Evolutionary conservation across 2,113 vertebrate species (phyloP).

Genomic region (Aegotheles bennettii): DNA sequence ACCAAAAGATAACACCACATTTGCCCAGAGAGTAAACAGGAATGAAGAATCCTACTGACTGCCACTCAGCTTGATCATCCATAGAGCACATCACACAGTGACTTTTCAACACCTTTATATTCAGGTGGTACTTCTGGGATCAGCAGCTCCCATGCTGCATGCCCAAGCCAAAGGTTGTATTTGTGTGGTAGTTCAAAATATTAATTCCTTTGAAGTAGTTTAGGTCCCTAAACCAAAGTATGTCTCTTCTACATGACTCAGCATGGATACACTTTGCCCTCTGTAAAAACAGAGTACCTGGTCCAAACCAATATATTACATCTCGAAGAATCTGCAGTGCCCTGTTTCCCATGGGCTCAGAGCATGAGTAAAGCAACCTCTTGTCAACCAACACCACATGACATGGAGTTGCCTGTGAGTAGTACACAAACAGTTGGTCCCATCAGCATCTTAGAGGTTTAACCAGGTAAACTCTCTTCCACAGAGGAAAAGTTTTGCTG

Average conservation of each 20-base stretch:
- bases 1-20: not conserved
- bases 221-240: not conserved
- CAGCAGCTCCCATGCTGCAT: not conserved
- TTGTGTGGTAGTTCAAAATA: not conserved
- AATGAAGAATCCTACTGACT: not conserved
- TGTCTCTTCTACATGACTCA: not conserved
- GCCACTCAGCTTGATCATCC: not conserved
- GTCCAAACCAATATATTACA: not conserved
- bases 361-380: not conserved
- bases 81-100: not conserved
- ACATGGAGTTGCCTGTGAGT: not conserved
- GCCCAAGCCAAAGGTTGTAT: not conserved
- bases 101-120: not conserved
- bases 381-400: not conserved
- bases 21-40: not conserved
- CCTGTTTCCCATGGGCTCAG: not conserved
- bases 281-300: not conserved
- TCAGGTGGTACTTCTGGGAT: not conserved
- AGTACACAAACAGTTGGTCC: not conserved
- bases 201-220: not conserved
- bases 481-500: not conserved
- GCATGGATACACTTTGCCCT: not conserved
- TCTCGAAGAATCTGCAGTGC: not conserved
- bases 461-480: not conserved
- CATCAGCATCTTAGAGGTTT: not conserved